phyloP scores from a whole-genome alignment of 2,888 invertebrate genomes.

The Drosophila colorata region DNA sequence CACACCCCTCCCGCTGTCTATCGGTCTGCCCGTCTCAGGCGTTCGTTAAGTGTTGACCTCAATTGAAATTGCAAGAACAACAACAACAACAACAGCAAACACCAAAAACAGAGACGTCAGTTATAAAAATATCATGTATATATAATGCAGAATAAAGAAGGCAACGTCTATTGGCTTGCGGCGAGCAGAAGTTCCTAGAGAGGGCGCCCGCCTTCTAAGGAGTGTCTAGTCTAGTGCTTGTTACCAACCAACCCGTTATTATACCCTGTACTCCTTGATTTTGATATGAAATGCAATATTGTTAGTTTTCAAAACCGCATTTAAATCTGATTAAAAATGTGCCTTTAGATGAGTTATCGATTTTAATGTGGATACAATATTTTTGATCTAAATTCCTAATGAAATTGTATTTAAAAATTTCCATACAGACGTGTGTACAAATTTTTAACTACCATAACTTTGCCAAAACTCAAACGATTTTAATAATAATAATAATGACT shows the following conservation, averaged over 20 bases:
- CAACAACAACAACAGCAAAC: conserved; percentile 26
- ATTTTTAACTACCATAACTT: too few species aligned
- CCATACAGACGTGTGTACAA: too few species aligned
- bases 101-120: conserved; percentile 48
- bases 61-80: conserved; percentile 63
- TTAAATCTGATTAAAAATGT: too few species aligned
- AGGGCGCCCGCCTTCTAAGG: background rate
- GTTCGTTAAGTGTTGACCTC: conserved; percentile 71
- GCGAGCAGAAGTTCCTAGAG: background rate
- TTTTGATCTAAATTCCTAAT: too few species aligned
- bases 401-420: too few species aligned
- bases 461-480: too few species aligned
- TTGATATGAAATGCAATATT: background rate
- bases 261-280: background rate
- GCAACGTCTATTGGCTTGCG: conserved; percentile 4
- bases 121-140: conserved; percentile 64
- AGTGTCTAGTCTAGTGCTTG: conserved; percentile 31
- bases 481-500: too few species aligned
- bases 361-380: too few species aligned
- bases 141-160: background rate
- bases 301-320: too few species aligned
- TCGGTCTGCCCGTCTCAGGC: conserved; percentile 32
- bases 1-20: conserved; percentile 6
- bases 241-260: background rate
- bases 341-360: too few species aligned